phyloP scores from a whole-genome alignment of 1,140 invertebrate species.

The Nephila pilipes region DNA sequence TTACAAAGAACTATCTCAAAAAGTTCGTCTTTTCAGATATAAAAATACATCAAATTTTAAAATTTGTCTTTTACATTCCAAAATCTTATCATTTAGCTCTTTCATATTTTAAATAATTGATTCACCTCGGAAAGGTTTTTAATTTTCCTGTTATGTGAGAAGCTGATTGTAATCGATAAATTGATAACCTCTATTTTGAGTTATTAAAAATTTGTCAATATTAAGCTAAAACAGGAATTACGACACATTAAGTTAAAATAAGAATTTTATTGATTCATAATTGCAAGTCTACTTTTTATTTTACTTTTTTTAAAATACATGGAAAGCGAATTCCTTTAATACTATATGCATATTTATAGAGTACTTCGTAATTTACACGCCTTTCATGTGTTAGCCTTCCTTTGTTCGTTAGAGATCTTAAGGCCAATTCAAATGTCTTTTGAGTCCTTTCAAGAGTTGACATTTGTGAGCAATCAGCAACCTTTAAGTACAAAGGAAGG shows the following conservation, averaged over 20 bases:
- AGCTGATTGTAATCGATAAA: too few species aligned
- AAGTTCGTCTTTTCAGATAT: too few species aligned
- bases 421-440: conserved; percentile 16
- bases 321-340: background rate
- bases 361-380: background rate
- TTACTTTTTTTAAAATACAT: background rate
- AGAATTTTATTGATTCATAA: background rate
- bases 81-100: too few species aligned
- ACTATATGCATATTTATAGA: background rate
- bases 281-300: background rate
- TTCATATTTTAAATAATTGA: too few species aligned
- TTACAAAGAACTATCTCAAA: too few species aligned
- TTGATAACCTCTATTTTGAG: too few species aligned
- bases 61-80: too few species aligned
- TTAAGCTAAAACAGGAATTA: background rate
- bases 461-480: conserved; percentile 20
- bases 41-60: too few species aligned
- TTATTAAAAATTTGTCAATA: background rate
- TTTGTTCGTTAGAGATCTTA: background rate
- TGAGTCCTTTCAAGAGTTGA: conserved; percentile 12
- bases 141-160: too few species aligned
- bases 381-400: background rate
- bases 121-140: too few species aligned
- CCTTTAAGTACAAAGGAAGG: background rate
- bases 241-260: too few species aligned